Evolutionary conservation across 2,888 invertebrate genomes (phyloP), one percentile per base, ranked within the genome.

Genomic region (Chirona hameri): DNA sequence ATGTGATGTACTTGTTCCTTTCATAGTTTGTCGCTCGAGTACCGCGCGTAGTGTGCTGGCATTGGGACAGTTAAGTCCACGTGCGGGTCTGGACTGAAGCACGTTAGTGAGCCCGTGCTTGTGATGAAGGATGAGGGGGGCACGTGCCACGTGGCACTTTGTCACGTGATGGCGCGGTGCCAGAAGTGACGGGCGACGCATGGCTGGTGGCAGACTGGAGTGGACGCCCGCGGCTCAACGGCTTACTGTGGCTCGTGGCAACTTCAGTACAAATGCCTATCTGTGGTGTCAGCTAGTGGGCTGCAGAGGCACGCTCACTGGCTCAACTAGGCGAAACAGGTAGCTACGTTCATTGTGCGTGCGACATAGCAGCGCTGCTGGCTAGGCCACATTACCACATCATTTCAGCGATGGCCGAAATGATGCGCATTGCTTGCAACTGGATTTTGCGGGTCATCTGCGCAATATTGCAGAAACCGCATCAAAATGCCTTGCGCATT

Each of bases 1-100:
- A 69, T 29, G 69, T 72, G 72, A 72, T 72, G 29, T 31, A 31
- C 72, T 14, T 12, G 72, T 72, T 31, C 72, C 72, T 72, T 72
- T 72, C 72, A 72, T 72, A 29, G 29, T 31, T 4, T 12, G 18
- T 31, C 31, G 10, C 31, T 18, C 29, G 31, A 15, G 18, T 9
- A n/a, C 1, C 10, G 52, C 52, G 12, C 60, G 9, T 1, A 24
- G 18, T 60, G 24, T 7, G 24, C 24, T 60, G 60, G 60, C 60
- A 60, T 60, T 60, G 24, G 7, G 60, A 24, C 7, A 9, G 21
- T 24, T 12, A 12, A 9, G 60, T 21, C 24, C 7, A 18, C 52
- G 52, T 52, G 52, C 52, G 12, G 52, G 52, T 52, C 52, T 52
- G 52, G 18, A 18, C 52, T 52, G 12, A 15, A 12, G 12, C 52